Base-by-base conservation (phyloP, 2,888 invertebrate genomes). In the Sphaeridia pumilis region DNA sequence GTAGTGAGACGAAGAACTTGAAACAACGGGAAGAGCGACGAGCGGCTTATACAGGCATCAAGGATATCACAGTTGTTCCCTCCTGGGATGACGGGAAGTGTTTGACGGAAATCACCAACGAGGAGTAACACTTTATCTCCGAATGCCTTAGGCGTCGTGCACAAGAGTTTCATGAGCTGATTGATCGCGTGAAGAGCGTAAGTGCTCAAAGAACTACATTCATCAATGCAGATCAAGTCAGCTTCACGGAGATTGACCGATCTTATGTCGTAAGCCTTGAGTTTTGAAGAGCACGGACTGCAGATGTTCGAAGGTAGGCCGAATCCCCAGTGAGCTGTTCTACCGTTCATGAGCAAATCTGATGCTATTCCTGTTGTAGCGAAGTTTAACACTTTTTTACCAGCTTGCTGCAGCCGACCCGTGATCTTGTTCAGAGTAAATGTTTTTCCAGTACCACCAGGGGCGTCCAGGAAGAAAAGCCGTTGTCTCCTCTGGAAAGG, bases 381-480 rank as follows among this genome's bases (percentile, higher is more conserved):
- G 4, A 49, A 25, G 3, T n/a, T 28, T 7, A 60, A 10, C 10
- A 7, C 7, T 7, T 10, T 10, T 10, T 10, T 14, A 14, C 31
- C 31, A 7, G 10, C 14, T 14, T 7, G 14, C n/a, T n/a, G n/a
- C n/a, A n/a, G n/a, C n/a, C n/a, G n/a, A 31, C 31, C 10, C 31
- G 14, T 31, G 14, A 31, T 10, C 31, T 31, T 14, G 31, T 10
- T 10, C 31, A 31, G 14, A 14, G 31, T 31, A 31, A 31, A 31
- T 2, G 67, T 68, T 58, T 71, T 70, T 10, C 69, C 69, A 24
- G 67, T 65, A 5, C 70, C 69, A 4, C 68, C 68, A 4, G 69
- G 66, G 7, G 66, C 69, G 60, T 70, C 69, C 2, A 70, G 22
- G 56, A 69, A 69, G 43, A 46, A 28, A 28, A 27, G 31, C 28